Evolutionary conservation across 2,888 invertebrate genomes (phyloP), one percentile per base, ranked within the genome.

Genomic region (Cryptocephalus moraei): DNA sequence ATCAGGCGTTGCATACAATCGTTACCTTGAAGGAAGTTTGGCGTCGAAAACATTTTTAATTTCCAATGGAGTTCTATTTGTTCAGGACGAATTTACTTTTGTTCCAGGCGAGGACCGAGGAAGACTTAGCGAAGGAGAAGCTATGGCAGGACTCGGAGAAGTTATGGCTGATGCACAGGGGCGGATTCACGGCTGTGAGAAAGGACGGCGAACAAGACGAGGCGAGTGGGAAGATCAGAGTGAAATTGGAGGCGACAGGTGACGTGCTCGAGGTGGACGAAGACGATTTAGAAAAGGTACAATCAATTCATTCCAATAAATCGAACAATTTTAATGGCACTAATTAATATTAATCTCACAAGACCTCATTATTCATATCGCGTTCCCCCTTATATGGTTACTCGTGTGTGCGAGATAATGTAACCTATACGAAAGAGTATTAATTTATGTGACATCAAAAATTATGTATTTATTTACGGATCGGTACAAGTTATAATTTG

Each of bases 81-180:
- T 22, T 22, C 22, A 22, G 6, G 22, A 22, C 22, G 22, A 22
- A 22, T 22, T 22, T 22, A 6, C 22, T 22, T 22, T 36, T 57
- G 39, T 74, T 73, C 1, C 72, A 86, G 85, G 83, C 82, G 39
- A 79, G 80, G 67, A 77, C 81, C 8, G 82, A 82, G 60, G 82
- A 81, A 58, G 79, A 82, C 61, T 67, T 84, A 46, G 78, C 48
- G 34, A 74, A 76, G 48, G 83, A 83, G 61, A 77, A 79, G 57
- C 77, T 76, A 60, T 83, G 87, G 78, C 73, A 86, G 72, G 76
- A 78, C 56, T 75, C 81, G 8, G 85, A 87, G 52, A 82, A 83
- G 59, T 82, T 93, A 65, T 96, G 96, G 96, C 73, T 96, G 61
- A 84, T 94, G 46, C 95, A 96, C 73, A 83, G 91, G 47, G 89